Conservation (phyloP, 2,888 invertebrate species). For the Andrena praecox region DNA sequence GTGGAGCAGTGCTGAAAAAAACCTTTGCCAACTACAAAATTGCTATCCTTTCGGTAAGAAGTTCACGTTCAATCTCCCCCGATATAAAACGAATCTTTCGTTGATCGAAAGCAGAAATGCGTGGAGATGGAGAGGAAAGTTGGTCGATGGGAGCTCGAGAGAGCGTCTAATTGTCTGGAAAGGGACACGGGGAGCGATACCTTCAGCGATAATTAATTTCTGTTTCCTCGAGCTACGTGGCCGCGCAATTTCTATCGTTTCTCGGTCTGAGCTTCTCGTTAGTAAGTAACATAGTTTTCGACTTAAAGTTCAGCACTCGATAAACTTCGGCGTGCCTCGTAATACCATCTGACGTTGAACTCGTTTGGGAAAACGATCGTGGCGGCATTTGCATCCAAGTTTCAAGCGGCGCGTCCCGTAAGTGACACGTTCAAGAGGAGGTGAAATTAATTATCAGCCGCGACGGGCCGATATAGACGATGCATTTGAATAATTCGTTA, state of each 20-base stretch:
- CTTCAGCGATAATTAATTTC: constrained; percentile 36
- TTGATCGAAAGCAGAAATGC: neutral
- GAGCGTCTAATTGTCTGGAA: neutral
- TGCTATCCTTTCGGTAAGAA: too few species aligned
- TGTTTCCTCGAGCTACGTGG: neutral
- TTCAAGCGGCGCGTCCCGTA: constrained; percentile 16
- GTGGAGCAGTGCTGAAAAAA: too few species aligned
- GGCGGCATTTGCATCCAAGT: constrained; percentile 40
- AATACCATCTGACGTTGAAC: constrained; percentile 55
- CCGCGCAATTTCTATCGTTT: constrained; percentile 28
- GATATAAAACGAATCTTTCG: too few species aligned
- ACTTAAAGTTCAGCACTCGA: constrained; percentile 42
- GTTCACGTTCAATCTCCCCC: too few species aligned
- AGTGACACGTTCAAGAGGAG: constrained; percentile 32
- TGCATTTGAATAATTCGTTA: constrained; percentile 7
- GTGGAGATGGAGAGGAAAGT: neutral
- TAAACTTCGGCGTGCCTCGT: constrained; percentile 42
- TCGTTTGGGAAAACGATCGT: constrained; percentile 47
- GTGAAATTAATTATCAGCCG: constrained; percentile 48
- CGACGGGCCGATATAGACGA: constrained; percentile 15
- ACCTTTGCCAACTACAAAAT: too few species aligned
- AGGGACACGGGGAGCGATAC: neutral
- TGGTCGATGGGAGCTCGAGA: neutral
- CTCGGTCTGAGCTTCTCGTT: constrained; percentile 37
- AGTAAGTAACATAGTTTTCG: constrained; percentile 48